These are phyloP conservation scores for Cybosia mesomella DNA, from an alignment of 2,888 invertebrate genomes.

Conservation along the genomic window DNA sequence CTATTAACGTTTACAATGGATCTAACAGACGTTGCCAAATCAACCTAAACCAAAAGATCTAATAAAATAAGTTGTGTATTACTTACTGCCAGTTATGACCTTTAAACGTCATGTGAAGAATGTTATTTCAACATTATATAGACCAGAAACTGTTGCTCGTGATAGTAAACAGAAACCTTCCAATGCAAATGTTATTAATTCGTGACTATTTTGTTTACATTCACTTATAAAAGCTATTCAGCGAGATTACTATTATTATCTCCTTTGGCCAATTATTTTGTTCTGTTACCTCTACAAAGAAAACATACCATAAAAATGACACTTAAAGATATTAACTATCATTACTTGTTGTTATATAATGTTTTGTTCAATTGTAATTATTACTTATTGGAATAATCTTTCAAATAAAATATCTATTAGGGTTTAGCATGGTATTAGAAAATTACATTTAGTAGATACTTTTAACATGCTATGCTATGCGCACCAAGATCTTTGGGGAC, in stretches of 20 bases:
- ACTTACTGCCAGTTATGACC: background rate
- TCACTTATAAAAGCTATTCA: constrained; percentile 44
- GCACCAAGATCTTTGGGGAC: background rate
- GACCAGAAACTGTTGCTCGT: background rate
- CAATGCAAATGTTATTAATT: constrained; percentile 14
- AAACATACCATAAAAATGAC: constrained; percentile 34
- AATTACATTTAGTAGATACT: background rate
- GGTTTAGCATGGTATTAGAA: background rate
- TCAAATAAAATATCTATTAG: background rate
- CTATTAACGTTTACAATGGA: too few species aligned
- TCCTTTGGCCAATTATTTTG: constrained; percentile 10
- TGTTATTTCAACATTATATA: constrained; percentile 1
- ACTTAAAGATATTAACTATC: constrained; percentile 29
- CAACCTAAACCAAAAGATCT: background rate
- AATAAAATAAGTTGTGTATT: background rate
- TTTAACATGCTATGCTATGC: background rate
- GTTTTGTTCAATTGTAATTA: constrained; percentile 3
- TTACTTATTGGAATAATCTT: background rate
- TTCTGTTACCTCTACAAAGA: constrained; percentile 31
- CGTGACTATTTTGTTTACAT: constrained; percentile 42
- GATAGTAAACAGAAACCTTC: background rate
- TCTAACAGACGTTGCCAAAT: background rate
- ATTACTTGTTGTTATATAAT: constrained; percentile 34
- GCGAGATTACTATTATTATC: constrained; percentile 28
- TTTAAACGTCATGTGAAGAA: constrained; percentile 1